These are phyloP conservation scores for Tipula vernalis DNA, from an alignment of 2,888 invertebrate genomes.

Conservation along the genomic window DNA sequence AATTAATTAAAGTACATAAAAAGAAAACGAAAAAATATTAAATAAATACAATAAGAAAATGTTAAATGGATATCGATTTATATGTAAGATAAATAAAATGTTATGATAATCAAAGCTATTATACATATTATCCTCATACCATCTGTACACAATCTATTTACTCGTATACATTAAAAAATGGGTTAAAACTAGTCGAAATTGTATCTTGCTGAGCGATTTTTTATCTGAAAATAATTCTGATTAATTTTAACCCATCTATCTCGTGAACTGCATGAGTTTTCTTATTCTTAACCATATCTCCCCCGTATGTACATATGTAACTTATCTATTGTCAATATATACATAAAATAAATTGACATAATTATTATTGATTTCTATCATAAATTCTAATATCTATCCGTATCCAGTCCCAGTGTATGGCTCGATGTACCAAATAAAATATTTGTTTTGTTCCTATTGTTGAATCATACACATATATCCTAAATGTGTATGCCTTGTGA, in stretches of 20 bases:
- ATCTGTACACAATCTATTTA: background rate
- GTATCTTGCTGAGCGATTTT: background rate
- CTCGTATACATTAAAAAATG: background rate
- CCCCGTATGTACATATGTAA: background rate
- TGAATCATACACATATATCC: background rate
- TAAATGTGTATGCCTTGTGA: background rate
- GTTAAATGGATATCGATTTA: background rate
- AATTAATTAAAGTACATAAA: background rate
- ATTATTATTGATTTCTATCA: conserved; percentile 4
- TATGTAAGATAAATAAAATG: background rate
- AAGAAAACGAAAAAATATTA: background rate
- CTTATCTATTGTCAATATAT: background rate
- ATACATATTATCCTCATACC: background rate
- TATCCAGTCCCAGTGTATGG: background rate
- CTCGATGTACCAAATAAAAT: background rate
- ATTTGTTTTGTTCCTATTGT: background rate
- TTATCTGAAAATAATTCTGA: background rate
- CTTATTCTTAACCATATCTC: background rate
- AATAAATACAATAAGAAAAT: background rate
- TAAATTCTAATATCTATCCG: background rate
- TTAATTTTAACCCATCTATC: background rate
- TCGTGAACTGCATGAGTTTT: background rate
- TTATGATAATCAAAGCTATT: background rate
- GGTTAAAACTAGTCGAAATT: background rate
- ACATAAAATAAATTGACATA: background rate